Base-by-base conservation (phyloP, 2,797 vertebrate genomes). In the Channa striata region DNA sequence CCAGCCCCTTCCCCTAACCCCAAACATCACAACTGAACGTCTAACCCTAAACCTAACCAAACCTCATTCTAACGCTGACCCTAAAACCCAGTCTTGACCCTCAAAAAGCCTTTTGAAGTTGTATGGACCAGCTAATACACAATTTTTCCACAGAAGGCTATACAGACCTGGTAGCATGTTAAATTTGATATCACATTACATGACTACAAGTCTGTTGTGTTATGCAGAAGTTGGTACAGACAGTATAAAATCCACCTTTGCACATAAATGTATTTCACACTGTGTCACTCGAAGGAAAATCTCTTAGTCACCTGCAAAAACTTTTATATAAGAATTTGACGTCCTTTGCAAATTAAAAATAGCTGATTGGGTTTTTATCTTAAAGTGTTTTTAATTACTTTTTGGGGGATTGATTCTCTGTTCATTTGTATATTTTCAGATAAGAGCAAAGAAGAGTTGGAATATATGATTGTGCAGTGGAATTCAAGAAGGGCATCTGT, bases 371-470 rank as follows among this genome's bases (percentile, higher is more conserved):
- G 34, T 81, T 81, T 30, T 81, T 43, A 72, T 82, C 72, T 82
- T 67, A 57, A 34, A 64, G 64, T 44, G 74, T 46, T 70, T 81
- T 66, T 65, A 82, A 80, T 67, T 58, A 78, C 59, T 76, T 75
- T 78, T 53, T 25, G 42, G 25, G 25, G 25, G 25, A 6, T 12
- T 11, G 57, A 19, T 57, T 69, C 43, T 63, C 39, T 80, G 2
- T 77, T 68, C 52, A 49, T 81, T 23, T 78, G 36, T 84, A 8
- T 83, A 17, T 62, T 92, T 88, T 77, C 85, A 94, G 93, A 89
- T 85, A 84, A 82, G 76, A 81, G 43, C 57, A 64, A 53, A 51
- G 63, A 72, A 73, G 80, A 75, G 51, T 68, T 59, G 72, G 77
- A 85, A 71, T 87, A 89, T 88, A 90, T 89, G 89, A 84, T 82